These are phyloP conservation scores for Percopsis omiscomaycus DNA, from an alignment of 2,797 vertebrate species.

Conservation along the genomic window DNA sequence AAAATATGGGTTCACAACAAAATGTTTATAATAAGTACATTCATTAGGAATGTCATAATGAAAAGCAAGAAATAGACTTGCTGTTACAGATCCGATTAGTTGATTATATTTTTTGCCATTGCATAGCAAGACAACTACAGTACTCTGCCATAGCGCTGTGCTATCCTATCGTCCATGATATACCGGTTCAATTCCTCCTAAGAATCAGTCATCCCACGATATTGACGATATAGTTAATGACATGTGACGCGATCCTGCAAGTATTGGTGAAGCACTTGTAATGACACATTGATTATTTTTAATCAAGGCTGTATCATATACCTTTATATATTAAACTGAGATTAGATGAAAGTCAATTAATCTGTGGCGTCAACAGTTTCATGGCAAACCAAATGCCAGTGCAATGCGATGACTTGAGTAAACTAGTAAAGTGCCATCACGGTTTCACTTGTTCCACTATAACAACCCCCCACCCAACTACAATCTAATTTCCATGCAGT, in stretches of 20 bases:
- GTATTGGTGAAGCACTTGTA: no score
- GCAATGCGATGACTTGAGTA: constrained; percentile 44
- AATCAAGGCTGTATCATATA: not conserved
- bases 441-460: not conserved
- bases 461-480: constrained; percentile 15
- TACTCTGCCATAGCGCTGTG: no score
- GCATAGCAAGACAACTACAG: no score
- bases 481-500: constrained; percentile 30
- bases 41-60: constrained; percentile 47
- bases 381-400: constrained; percentile 28
- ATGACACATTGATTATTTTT: not conserved
- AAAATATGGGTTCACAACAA: constrained; percentile 44
- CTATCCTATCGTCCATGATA: no score
- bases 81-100: no score
- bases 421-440: constrained; percentile 36
- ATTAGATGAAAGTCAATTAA: constrained; percentile 23
- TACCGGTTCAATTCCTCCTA: not conserved
- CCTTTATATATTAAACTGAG: not conserved
- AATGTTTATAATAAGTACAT: constrained; percentile 55
- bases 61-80: constrained; percentile 15
- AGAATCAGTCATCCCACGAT: no score
- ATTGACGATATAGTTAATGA: no score
- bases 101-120: no score
- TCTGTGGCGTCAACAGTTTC: constrained; percentile 34
- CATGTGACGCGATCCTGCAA: no score